Percentiles rank a stretch among this genome's conserved stretches.
These are phyloP conservation scores for Montifringilla adamsi DNA, from an alignment of 2,113 vertebrate genomes.

Conservation along the genomic window DNA sequence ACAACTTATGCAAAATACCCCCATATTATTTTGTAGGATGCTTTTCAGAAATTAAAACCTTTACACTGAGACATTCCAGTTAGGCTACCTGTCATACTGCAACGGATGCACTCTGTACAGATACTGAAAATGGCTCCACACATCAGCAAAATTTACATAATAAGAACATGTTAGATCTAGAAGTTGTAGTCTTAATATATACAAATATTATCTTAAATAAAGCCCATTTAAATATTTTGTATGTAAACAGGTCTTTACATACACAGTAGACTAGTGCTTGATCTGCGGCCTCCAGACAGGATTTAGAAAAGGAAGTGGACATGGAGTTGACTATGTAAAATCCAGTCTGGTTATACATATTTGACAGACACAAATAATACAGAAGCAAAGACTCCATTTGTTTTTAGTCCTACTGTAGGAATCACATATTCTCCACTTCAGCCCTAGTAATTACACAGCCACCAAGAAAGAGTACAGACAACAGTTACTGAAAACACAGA, in stretches of 20 bases:
- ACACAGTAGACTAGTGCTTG: background rate
- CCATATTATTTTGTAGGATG: background rate
- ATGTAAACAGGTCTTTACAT: conserved; percentile 44
- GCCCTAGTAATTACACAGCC: background rate
- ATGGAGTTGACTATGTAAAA: conserved; percentile 19
- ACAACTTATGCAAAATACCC: background rate
- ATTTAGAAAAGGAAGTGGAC: conserved; percentile 4
- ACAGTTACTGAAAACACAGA: background rate
- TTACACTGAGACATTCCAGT: background rate
- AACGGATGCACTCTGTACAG: background rate
- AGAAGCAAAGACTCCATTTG: background rate
- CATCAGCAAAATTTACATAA: background rate
- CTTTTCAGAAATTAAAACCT: background rate
- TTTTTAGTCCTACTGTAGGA: background rate
- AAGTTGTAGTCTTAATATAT: background rate
- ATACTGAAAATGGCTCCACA: background rate
- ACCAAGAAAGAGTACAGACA: background rate
- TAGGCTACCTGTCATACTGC: background rate
- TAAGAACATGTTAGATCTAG: background rate
- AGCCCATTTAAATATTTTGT: conserved; percentile 17
- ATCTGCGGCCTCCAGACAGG: background rate
- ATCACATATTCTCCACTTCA: background rate
- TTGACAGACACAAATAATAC: background rate
- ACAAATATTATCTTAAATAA: conserved; percentile 29
- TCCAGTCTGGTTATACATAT: background rate